phyloP scores from a whole-genome alignment of 2,888 invertebrate species.

The Petrolisthes cinctipes region DNA sequence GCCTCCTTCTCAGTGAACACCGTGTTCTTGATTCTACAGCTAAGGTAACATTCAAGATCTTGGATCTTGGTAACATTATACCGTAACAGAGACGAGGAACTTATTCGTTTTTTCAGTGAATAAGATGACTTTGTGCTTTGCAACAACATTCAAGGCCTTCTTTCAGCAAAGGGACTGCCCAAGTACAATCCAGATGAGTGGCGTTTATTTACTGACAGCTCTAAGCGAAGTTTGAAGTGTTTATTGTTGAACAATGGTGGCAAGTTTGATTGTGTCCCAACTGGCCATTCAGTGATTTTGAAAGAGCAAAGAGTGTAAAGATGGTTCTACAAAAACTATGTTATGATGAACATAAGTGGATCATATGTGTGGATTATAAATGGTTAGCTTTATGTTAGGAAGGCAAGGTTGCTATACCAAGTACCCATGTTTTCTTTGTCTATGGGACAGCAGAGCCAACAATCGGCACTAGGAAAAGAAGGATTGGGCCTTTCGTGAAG shows the following conservation, averaged over 20 bases:
- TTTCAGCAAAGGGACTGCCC: conserved; percentile 20
- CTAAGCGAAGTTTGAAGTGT: conserved; percentile 8
- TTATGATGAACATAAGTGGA: too few relatives aligned
- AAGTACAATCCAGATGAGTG: conserved; percentile 24
- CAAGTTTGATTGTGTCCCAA: conserved; percentile 17
- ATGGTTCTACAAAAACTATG: too few relatives aligned
- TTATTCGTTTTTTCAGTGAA: conserved; percentile 8
- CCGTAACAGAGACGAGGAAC: conserved; percentile 22
- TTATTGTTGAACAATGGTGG: conserved; percentile 11
- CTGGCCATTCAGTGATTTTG: conserved; percentile 10
- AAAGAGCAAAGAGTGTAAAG: too few relatives aligned
- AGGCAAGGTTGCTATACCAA: conserved; percentile 5
- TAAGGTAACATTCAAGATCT: conserved; percentile 30
- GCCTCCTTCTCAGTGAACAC: conserved; percentile 17
- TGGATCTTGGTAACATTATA: too few relatives aligned
- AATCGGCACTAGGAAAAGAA: conserved; percentile 21
- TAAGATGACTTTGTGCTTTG: conserved; percentile 6
- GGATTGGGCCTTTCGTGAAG: conserved; percentile 2
- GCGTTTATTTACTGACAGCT: conserved; percentile 20
- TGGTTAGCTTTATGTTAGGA: too few relatives aligned
- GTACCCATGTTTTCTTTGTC: conserved; percentile 16
- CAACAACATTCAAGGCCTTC: conserved; percentile 1
- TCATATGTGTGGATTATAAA: too few relatives aligned
- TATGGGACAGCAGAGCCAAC: conserved; percentile 20
- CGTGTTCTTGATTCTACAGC: conserved; percentile 11